Percentiles rank a stretch among this genome's conserved stretches.
These are phyloP conservation scores for Arion vulgaris DNA, from an alignment of 1,140 invertebrate genomes.

Conservation along the genomic window DNA sequence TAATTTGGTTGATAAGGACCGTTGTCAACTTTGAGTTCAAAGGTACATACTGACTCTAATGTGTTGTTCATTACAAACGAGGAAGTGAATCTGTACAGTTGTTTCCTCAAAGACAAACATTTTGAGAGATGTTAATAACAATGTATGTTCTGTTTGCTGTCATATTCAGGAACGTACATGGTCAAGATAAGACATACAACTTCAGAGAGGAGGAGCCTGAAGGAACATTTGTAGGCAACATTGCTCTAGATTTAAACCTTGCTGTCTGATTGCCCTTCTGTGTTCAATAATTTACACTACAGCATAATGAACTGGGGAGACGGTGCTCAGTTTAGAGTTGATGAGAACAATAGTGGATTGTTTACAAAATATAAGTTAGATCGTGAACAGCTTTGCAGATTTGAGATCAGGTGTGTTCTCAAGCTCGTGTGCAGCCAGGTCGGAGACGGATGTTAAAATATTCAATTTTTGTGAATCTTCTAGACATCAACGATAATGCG, in stretches of 20 bases:
- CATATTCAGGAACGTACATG: too few relatives aligned
- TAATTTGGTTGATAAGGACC: too few relatives aligned
- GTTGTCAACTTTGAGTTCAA: too few relatives aligned
- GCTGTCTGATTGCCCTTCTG: constrained; percentile 18
- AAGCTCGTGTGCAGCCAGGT: constrained; percentile 58
- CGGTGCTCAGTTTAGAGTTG: constrained; percentile 81
- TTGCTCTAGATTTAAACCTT: constrained; percentile 53
- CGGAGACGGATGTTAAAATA: constrained; percentile 53
- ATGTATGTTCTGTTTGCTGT: too few relatives aligned
- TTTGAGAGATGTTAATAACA: too few relatives aligned
- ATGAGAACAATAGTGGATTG: constrained; percentile 90
- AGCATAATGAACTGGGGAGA: constrained; percentile 44
- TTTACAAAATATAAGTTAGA: constrained; percentile 67
- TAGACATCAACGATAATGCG: constrained; percentile 66
- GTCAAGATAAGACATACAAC: constrained; percentile 46
- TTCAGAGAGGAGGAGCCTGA: constrained; percentile 45
- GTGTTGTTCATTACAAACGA: too few relatives aligned
- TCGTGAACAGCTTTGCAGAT: constrained; percentile 57
- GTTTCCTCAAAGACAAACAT: too few relatives aligned
- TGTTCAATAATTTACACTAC: constrained; percentile 43
- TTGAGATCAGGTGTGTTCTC: constrained; percentile 49
- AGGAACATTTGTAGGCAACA: constrained; percentile 52
- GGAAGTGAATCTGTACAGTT: too few relatives aligned
- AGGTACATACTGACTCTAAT: too few relatives aligned
- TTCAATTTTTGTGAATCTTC: constrained; percentile 49